Evolutionary conservation across 2,797 vertebrate genomes (phyloP).

Genomic region (Decapterus maruadsi): DNA sequence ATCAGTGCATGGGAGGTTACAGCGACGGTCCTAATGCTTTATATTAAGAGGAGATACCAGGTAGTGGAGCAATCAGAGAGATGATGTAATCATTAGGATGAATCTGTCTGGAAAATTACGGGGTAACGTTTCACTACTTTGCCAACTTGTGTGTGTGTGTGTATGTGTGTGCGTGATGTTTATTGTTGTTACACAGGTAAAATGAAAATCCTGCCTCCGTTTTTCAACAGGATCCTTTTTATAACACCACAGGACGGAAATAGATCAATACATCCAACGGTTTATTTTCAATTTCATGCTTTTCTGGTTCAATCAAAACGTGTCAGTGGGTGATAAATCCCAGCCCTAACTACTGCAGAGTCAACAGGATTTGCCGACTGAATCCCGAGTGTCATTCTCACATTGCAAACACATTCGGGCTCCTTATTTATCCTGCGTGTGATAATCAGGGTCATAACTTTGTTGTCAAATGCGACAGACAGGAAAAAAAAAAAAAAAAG

Average conservation of each 20-base stretch:
- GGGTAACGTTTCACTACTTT: background rate
- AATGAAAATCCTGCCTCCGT: conserved; percentile 28
- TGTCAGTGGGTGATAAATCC: conserved; percentile 79
- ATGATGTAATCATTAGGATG: background rate
- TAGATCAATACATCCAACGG: conserved; percentile 76
- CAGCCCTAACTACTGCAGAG: conserved; percentile 56
- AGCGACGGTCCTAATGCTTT: background rate
- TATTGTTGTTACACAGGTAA: background rate
- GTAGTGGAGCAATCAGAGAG: background rate
- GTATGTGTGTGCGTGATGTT: background rate
- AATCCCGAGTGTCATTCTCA: conserved; percentile 61
- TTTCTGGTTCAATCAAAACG: conserved; percentile 81
- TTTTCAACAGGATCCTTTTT: conserved; percentile 40
- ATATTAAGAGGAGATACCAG: conserved; percentile 2
- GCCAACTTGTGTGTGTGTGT: background rate
- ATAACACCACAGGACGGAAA: conserved; percentile 57
- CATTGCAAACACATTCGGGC: conserved; percentile 62
- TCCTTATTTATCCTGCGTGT: conserved; percentile 58
- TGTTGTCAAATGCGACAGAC: conserved; percentile 36
- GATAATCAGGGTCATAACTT: conserved; percentile 59
- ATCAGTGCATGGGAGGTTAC: background rate
- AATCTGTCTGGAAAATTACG: conserved; percentile 18
- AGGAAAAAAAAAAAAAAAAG: background rate
- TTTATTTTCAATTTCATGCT: conserved; percentile 85
- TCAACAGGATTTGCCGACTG: conserved; percentile 72